Base-by-base conservation (phyloP, 2,113 vertebrate genomes). In the Eulemur macaco region DNA sequence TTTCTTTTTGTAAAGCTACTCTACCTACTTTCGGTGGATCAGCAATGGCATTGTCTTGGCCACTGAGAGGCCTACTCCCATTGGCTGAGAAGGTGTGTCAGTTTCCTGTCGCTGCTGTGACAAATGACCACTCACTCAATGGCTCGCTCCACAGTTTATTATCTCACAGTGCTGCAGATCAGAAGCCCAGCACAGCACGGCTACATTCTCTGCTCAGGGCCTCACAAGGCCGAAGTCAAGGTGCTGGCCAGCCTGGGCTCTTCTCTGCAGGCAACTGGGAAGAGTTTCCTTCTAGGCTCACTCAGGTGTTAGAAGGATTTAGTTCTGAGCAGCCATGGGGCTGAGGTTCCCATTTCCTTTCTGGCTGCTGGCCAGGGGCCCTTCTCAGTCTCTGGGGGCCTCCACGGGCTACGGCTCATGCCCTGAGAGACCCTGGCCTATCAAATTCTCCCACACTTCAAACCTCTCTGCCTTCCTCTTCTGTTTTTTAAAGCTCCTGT, bases 11-110 rank as follows among this genome's bases (percentile, higher is more conserved):
- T 15, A 10, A 69, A 15, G 54, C 37, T 37, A 7, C 21, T 20
- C 21, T 4, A 6, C 37, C 58, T 81, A 7, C 12, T 45, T 3
- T 50, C 0, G 0, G 21, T 0, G 1, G 13, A 42, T 34, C 2
- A 11, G 64, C 31, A 1, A 7, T 20, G 52, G 14, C 1, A 9
- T 23, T 42, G 7, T 18, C 60, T 54, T 11, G 23, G n/a, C 56
- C 18, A 3, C 5, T 0, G 12, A 45, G 63, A 66, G 2, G 18
- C n/a, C 39, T 31, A 2, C 23, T 37, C 77, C n/a, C 0, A 0
- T 2, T 14, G 15, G 39, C 66, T 63, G 78, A 91, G 54, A 21
- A 34, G 52, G 45, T 25, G 15, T 17, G 2, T 37, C 64, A 12
- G 2, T 39, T n/a, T 83, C 58, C 39, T 15, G 8, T 66, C 13